Evolutionary conservation across 2,797 vertebrate genomes (phyloP).

Genomic region (Nannoperca obscura): DNA sequence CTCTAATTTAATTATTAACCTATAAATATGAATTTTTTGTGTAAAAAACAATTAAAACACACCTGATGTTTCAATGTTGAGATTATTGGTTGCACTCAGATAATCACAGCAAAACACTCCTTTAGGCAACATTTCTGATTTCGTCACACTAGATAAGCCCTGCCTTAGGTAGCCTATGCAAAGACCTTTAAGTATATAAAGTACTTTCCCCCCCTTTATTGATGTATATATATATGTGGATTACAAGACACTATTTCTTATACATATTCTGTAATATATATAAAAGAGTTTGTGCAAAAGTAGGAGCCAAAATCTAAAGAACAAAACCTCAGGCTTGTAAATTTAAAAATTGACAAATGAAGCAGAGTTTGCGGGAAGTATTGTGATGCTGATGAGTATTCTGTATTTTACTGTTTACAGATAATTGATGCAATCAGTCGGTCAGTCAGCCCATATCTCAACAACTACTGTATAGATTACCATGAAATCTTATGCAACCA

Average conservation of each 20-base stretch:
- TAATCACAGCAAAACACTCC: constrained; percentile 5
- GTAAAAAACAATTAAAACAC: neutral
- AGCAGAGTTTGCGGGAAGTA: neutral
- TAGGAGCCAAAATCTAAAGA: neutral
- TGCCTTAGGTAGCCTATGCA: constrained; percentile 17
- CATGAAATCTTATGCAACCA: neutral
- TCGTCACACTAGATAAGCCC: constrained; percentile 12
- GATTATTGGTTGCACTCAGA: constrained; percentile 22
- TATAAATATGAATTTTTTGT: no score
- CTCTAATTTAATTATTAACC: neutral
- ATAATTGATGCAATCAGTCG: neutral
- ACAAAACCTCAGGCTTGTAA: neutral
- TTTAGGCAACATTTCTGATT: constrained; percentile 17
- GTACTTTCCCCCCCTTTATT: neutral
- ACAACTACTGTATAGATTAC: no score
- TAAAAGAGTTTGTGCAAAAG: neutral
- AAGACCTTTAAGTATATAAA: constrained; percentile 15
- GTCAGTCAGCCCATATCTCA: no score
- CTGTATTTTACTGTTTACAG: neutral
- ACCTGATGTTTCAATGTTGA: constrained; percentile 3
- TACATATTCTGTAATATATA: neutral
- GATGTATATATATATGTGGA: constrained; percentile 25
- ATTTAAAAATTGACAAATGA: neutral
- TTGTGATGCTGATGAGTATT: neutral
- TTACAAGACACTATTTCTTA: constrained; percentile 14